Evolutionary conservation across 2,797 vertebrate genomes (phyloP), one percentile per base, ranked within the genome.

Genomic region (Apogon hyalosoma): DNA sequence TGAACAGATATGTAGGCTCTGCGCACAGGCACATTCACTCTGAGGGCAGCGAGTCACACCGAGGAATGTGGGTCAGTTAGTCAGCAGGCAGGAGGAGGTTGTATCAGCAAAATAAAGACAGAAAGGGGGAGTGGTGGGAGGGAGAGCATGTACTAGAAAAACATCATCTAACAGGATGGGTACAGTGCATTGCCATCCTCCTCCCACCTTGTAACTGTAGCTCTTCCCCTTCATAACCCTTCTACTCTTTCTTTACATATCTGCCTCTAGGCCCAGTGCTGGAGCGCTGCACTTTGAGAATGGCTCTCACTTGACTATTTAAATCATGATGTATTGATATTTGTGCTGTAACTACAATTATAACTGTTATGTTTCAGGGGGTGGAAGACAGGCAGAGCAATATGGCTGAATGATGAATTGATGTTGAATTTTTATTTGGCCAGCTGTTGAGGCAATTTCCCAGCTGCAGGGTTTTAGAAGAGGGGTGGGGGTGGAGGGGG

Each of bases 61-160:
- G 72, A 84, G 69, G 85, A 90, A 93, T 91, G 86, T 92, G 89
- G 89, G 92, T 91, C 92, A 91, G 86, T 91, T 90, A 90, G 86
- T 92, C 90, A 93, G 89, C 89, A 91, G 90, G 86, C 79, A 33
- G 77, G 87, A 85, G 85, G 91, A 85, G 82, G 86, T 83, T 88
- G 87, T 84, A 90, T 90, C 90, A 91, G 90, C 88, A 85, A 82
- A 88, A 91, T 80, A 80, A 88, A 87, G 82, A 82, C 74, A 78
- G 74, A 63, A 79, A 83, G 58, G 64, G 45, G 66, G 65, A 57
- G 48, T 53, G 66, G 80, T 56, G 70, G 70, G 80, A 78, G 80
- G 73, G 78, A 59, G 62, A 64, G 71, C 68, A 85, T 84, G 83
- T 61, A 78, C 66, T 46, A 69, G 78, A 84, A 87, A 83, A 87